phyloP scores from a whole-genome alignment of 2,113 vertebrate species.

The Bungarus multicinctus region DNA sequence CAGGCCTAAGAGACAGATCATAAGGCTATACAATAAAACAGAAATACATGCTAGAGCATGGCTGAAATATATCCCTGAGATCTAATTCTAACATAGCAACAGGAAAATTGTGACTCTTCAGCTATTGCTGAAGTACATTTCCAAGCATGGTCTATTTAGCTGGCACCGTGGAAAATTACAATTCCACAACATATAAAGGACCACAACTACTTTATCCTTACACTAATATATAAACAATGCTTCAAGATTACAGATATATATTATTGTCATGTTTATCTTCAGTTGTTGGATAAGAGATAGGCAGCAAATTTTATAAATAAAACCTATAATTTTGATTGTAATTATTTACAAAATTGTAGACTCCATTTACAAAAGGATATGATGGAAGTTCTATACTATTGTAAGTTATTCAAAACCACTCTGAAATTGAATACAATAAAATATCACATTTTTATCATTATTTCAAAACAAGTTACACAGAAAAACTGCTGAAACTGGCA shows the following conservation, averaged over 20 bases:
- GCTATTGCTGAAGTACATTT: background rate
- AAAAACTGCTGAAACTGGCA: background rate
- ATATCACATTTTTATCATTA: background rate
- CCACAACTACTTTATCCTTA: background rate
- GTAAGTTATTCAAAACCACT: background rate
- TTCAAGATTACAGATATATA: background rate
- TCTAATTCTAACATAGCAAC: background rate
- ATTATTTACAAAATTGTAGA: background rate
- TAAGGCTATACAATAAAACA: conserved; percentile 51
- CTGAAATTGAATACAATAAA: background rate
- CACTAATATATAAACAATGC: background rate
- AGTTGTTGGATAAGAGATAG: background rate
- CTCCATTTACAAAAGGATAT: background rate
- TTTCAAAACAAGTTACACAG: background rate
- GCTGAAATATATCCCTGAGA: conserved; percentile 1
- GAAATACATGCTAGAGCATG: conserved; percentile 26
- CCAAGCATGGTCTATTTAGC: background rate
- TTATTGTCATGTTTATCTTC: background rate
- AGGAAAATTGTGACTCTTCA: background rate
- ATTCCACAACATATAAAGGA: background rate
- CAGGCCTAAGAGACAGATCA: conserved; percentile 70
- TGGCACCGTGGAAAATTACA: background rate
- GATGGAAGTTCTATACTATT: no score
- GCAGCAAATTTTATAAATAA: background rate
- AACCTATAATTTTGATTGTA: background rate